Evolutionary conservation across 1,140 invertebrate genomes (phyloP), one percentile per base, ranked within the genome.

Genomic region (Saxidomus purpurata): DNA sequence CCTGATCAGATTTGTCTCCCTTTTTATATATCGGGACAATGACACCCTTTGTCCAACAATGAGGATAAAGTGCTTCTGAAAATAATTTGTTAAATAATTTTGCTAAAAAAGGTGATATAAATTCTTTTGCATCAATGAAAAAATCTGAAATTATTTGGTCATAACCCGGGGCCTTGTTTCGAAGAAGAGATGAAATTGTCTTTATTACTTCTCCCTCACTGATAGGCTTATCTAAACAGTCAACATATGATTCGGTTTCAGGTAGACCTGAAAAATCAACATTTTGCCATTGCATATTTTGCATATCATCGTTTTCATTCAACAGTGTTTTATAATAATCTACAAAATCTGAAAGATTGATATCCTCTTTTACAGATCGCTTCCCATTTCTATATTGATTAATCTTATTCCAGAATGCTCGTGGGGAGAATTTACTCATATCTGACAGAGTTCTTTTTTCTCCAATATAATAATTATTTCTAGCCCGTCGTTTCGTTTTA

Each of bases 51-150:
- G 36, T 9, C 74, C 36, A 77, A 9, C 8, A 22, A 22, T 13
- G 1, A 40, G 74, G 74, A 49, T 77, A 77, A 38, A 40, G 4
- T 1, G 36, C 36, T 6, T 43, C 25, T 17, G 9, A 15, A 49
- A 31, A 77, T 43, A 77, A 19, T 69, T 69, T 69, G n/a, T 79
- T 79, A n/a, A 79, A 79, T 13, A 79, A n/a, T 25, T 79, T 4
- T 49, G n/a, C 40, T 17, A 79, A 40, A 79, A 38, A 79, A 38
- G 40, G 76, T 49, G 22, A 11, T 0, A 79, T 79, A 79, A 79
- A 79, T n/a, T 11, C 40, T 49, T 79, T 47, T 22, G 40, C 31
- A 47, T 79, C 76, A 79, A 79, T 79, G n/a, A 79, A 79, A 31
- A 79, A 79, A 49, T 79, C 76, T 13, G 76, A 13, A 11, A 79